A percentile compares a stretch with the other conserved stretches of the same genome.
phyloP scores from a whole-genome alignment of 2,888 invertebrate species.

The Lepidochrysops patricia region DNA sequence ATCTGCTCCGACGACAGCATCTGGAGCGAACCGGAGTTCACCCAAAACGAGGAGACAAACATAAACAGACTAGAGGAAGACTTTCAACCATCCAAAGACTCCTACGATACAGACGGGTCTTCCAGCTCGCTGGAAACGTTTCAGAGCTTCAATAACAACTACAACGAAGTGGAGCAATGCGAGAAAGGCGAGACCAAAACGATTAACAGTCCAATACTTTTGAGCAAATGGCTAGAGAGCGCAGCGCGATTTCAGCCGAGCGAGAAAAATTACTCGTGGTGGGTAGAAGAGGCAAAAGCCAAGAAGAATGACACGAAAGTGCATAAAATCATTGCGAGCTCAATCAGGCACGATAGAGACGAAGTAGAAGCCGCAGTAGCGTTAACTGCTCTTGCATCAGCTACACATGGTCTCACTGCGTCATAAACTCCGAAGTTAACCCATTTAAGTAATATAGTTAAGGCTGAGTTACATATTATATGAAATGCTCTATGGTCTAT shows the following conservation, averaged over 20 bases:
- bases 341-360: conserved; percentile 76
- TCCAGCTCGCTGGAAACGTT: conserved; percentile 39
- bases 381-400: conserved; percentile 77
- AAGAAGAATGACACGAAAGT: conserved; percentile 40
- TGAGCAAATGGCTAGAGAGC: conserved; percentile 85
- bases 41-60: conserved; percentile 36
- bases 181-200: conserved; percentile 31
- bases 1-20: conserved; percentile 86
- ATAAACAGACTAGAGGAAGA: conserved; percentile 41
- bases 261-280: conserved; percentile 81
- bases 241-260: conserved; percentile 83
- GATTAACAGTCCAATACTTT: conserved; percentile 74
- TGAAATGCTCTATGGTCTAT: too few species aligned
- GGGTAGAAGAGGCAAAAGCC: conserved; percentile 64
- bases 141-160: conserved; percentile 53
- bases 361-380: conserved; percentile 86
- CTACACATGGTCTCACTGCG: conserved; percentile 9
- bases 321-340: conserved; percentile 40
- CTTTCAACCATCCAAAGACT: conserved; percentile 39
- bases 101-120: conserved; percentile 47
- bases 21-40: conserved; percentile 79
- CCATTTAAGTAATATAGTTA: neutral
- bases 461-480: too few species aligned
- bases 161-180: conserved; percentile 37
- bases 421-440: neutral